phyloP scores from a whole-genome alignment of 1,140 invertebrate genomes.

The Lucilia sericata region DNA sequence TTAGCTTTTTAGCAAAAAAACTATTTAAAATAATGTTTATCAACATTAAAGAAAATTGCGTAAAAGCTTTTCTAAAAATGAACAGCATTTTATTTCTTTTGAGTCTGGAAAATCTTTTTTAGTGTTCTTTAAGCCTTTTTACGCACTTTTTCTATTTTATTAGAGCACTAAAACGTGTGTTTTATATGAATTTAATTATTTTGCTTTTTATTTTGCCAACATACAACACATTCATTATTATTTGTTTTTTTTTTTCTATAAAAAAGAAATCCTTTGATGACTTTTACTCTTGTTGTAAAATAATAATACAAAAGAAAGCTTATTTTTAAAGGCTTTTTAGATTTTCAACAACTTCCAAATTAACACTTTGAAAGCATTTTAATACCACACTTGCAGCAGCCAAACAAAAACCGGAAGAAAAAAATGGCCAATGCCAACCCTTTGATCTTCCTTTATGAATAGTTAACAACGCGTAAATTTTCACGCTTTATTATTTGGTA shows the following conservation, averaged over 20 bases:
- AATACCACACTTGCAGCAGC: background rate
- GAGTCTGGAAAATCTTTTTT: no score
- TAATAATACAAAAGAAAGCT: background rate
- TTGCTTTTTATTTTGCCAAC: no score
- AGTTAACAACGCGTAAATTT: slow-evolving; percentile 29
- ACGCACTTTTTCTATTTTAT: no score
- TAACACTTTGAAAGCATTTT: slow-evolving; percentile 24
- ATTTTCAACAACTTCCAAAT: slow-evolving; percentile 24
- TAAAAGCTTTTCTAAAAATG: no score
- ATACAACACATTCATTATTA: background rate
- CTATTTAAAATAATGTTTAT: no score
- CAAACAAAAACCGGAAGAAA: background rate
- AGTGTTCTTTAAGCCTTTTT: no score
- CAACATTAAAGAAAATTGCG: no score
- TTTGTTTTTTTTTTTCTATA: background rate
- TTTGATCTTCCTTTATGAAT: slow-evolving; percentile 19
- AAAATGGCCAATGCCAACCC: background rate
- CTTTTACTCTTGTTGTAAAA: background rate
- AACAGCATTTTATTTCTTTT: no score
- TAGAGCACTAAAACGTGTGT: no score
- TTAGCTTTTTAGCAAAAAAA: no score
- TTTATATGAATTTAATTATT: no score
- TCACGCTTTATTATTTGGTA: slow-evolving; percentile 13
- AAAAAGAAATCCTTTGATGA: background rate
- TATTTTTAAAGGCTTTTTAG: background rate